Evolutionary conservation across 2,888 invertebrate genomes (phyloP).

Genomic region (Lycophotia porphyrea): DNA sequence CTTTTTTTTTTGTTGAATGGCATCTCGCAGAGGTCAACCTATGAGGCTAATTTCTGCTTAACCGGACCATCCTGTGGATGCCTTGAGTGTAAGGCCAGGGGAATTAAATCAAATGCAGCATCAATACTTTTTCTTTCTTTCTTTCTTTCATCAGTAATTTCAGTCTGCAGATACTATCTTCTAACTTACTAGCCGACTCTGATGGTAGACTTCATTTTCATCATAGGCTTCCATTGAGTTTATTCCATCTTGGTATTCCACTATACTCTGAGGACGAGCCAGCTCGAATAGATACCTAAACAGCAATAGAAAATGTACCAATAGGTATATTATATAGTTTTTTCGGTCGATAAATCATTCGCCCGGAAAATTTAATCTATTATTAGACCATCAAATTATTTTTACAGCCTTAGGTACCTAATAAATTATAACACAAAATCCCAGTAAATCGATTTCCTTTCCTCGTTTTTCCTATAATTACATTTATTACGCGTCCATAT

Average conservation of each 20-base stretch:
- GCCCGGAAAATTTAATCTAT: slow-evolving; percentile 12
- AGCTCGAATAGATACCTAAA: neutral
- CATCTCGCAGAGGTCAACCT: no score
- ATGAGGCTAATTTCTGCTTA: no score
- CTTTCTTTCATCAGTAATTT: no score
- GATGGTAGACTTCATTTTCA: neutral
- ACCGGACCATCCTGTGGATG: no score
- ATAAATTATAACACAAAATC: slow-evolving; percentile 38
- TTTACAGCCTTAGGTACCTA: slow-evolving; percentile 13
- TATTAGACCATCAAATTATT: slow-evolving; percentile 36
- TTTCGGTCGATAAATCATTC: neutral
- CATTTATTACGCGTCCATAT: slow-evolving; percentile 27
- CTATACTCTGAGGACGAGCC: no score
- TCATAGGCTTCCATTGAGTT: neutral
- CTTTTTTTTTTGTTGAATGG: no score
- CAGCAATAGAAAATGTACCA: neutral
- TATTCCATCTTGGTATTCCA: neutral
- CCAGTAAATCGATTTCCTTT: slow-evolving; percentile 50
- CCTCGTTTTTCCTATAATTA: slow-evolving; percentile 47
- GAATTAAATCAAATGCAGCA: neutral
- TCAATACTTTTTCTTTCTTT: no score
- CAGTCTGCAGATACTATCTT: neutral
- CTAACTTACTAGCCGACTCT: neutral
- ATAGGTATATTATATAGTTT: neutral
- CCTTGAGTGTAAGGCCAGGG: no score